Base-by-base conservation (phyloP, 2,888 invertebrate species). In the Cheilosia soror region DNA sequence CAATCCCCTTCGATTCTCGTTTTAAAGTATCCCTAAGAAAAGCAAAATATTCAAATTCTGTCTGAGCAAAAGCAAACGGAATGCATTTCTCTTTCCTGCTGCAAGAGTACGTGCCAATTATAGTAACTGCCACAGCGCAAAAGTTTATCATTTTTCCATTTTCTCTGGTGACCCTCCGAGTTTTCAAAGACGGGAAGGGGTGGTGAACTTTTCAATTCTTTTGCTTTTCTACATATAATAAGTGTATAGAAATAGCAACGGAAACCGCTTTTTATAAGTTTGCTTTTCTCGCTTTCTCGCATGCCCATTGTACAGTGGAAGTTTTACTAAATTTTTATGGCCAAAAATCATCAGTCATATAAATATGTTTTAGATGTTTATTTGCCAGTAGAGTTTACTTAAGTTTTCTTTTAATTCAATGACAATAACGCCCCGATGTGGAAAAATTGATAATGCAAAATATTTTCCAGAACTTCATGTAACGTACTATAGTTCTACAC, bases 111-210 rank as follows among this genome's bases (percentile, higher is more conserved):
- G 62, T 85, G 81, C 76, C 85, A 85, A 85, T 85, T 85, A 85
- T 51, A 68, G 81, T 63, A 81, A 81, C 81, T 81, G 85, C 81
- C 81, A 81, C 29, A 77, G 72, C 76, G 72, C 72, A 81, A 85
- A 85, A 85, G 76, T 85, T 85, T 85, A 85, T 85, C 85, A 85
- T 85, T 85, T 85, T 85, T 72, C 85, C 81, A 85, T 85, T 85
- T 85, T 76, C 72, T 77, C n/a, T 57, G 49, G 71, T 85, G 85
- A 81, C 37, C 37, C 37, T 37, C 40, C 0, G 31, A 31, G 53
- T 53, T 71, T 73, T 79, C 20, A 4, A 40, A 42, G 49, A 79
- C 49, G 25, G 62, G 4, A 75, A 62, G 29, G 47, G 7, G 37
- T 27, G 15, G 37, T 71, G 53, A 84, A 75, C 69, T 84, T 80